Percentiles rank a stretch among this genome's conserved stretches.
Evolutionary conservation across 2,113 vertebrate species (phyloP).

Genomic region (Glareola pratincola): DNA sequence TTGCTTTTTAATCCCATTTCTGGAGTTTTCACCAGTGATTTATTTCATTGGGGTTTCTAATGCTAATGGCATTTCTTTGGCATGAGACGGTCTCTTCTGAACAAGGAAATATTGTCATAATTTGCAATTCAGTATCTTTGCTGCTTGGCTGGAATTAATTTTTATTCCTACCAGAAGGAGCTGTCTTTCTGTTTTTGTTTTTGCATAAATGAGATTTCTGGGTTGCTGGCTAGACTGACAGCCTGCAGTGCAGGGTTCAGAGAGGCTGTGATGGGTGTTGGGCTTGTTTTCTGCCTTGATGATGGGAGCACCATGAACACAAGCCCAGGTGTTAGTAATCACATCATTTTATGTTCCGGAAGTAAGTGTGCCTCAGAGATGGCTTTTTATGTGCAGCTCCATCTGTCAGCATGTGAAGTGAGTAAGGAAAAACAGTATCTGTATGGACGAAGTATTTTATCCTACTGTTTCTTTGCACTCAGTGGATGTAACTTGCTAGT

Average conservation of each 20-base stretch:
- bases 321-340: background rate
- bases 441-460: background rate
- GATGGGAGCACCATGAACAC: background rate
- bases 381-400: background rate
- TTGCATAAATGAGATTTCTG: background rate
- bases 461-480: background rate
- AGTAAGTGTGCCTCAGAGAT: background rate
- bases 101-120: constrained; percentile 9
- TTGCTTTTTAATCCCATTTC: background rate
- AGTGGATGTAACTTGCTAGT: background rate
- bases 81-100: background rate
- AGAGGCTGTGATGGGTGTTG: background rate
- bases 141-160: constrained; percentile 14
- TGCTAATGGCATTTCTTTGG: background rate
- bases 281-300: background rate
- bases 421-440: background rate
- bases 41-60: background rate
- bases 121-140: constrained; percentile 24
- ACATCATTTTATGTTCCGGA: background rate
- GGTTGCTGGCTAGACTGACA: background rate
- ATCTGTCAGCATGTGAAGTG: background rate
- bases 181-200: constrained; percentile 24
- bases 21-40: background rate
- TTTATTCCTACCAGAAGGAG: constrained; percentile 30
- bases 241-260: background rate